These are phyloP conservation scores for Clivina fossor DNA, from an alignment of 2,888 invertebrate species.

Conservation along the genomic window DNA sequence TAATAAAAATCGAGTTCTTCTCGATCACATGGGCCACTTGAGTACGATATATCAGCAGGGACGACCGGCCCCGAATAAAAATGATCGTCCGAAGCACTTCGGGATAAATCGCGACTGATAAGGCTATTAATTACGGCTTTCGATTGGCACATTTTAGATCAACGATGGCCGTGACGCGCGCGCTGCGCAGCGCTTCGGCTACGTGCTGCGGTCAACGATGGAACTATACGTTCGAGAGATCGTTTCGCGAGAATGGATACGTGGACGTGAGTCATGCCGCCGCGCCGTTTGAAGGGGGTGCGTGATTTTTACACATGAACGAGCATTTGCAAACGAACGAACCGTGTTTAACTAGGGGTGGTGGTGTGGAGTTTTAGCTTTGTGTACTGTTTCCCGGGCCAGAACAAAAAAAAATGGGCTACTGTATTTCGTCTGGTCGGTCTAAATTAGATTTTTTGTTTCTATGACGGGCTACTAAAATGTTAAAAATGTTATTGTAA, in stretches of 20 bases:
- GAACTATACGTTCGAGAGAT: no score
- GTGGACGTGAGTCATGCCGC: no score
- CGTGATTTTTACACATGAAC: conserved; percentile 25
- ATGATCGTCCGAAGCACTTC: conserved; percentile 24
- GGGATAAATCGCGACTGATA: conserved; percentile 20
- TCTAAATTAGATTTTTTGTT: no score
- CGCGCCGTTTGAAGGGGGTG: neutral
- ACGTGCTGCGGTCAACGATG: no score
- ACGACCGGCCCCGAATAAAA: conserved; percentile 21
- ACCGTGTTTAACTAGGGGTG: conserved; percentile 11
- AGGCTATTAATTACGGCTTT: conserved; percentile 23
- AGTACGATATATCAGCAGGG: conserved; percentile 20
- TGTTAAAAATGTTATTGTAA: no score
- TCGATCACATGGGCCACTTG: conserved; percentile 10
- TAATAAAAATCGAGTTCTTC: conserved; percentile 8
- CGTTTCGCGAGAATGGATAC: no score
- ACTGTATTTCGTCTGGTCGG: no score
- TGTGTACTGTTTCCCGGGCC: no score
- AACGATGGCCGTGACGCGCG: neutral
- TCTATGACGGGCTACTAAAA: no score
- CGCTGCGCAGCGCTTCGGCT: neutral
- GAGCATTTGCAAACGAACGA: conserved; percentile 15
- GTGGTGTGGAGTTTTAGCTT: no score
- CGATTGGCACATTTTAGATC: conserved; percentile 13
- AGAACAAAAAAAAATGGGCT: no score